A percentile compares a stretch with the other conserved stretches of the same genome.
Conservation (phyloP, 1,140 invertebrate genomes). For the Andricus grossulariae region DNA sequence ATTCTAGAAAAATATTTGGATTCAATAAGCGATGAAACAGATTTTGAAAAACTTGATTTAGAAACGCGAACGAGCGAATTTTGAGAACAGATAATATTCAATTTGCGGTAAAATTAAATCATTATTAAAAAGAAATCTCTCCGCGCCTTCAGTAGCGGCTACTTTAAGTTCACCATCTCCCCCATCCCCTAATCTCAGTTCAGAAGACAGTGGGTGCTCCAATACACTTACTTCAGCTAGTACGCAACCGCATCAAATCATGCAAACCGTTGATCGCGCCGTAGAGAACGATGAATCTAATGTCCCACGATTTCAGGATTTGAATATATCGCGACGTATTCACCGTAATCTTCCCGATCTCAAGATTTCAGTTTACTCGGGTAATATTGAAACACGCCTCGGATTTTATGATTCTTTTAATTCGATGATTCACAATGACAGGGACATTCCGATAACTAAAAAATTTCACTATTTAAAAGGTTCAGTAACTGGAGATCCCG, state of each 20-base stretch:
- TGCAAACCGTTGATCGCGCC: not conserved
- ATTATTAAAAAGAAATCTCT: not conserved
- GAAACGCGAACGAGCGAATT: not conserved
- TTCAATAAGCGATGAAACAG: not conserved
- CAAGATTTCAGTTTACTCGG: not conserved
- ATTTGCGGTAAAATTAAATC: not conserved
- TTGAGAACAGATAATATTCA: not conserved
- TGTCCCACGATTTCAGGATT: not conserved
- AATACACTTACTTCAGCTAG: too few species aligned
- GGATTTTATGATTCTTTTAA: not conserved
- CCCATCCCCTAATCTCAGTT: not conserved
- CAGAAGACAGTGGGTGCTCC: not conserved
- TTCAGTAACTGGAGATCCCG: not conserved
- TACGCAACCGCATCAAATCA: not conserved
- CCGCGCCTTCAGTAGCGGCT: not conserved
- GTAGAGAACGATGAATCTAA: not conserved
- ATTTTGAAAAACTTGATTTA: not conserved
- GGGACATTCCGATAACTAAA: not conserved
- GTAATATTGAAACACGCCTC: slow-evolving; percentile 1
- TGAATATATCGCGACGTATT: not conserved
- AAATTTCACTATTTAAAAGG: not conserved
- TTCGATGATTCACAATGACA: not conserved
- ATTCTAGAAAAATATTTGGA: not conserved
- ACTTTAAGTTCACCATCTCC: not conserved
- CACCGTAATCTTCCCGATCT: not conserved